Percentiles rank a stretch among this genome's conserved stretches.
Conservation (phyloP, 2,113 vertebrate genomes). For the Trogon melanurus region DNA sequence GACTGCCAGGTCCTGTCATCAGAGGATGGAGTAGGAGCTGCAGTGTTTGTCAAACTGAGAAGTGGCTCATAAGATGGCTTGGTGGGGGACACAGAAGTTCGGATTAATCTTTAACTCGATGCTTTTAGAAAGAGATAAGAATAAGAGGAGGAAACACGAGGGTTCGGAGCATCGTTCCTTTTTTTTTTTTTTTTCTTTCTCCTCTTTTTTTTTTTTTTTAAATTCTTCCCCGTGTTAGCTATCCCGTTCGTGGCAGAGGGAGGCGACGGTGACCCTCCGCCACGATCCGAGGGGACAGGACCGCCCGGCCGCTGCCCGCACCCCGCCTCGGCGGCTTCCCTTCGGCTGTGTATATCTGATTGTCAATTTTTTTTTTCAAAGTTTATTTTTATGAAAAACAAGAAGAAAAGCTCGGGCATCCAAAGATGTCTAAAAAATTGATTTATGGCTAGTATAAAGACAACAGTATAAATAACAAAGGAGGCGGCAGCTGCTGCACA, state of each 20-base stretch:
- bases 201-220: neutral
- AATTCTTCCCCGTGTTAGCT: neutral
- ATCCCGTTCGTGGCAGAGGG: neutral
- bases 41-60: constrained; percentile 73
- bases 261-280: neutral
- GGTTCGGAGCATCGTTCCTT: constrained; percentile 31
- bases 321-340: neutral
- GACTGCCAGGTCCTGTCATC: constrained; percentile 71
- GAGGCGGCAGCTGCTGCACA: constrained; percentile 47
- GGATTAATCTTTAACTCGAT: constrained; percentile 67
- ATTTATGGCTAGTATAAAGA: constrained; percentile 73
- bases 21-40: constrained; percentile 70
- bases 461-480: constrained; percentile 67
- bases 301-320: neutral
- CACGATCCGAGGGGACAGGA: neutral
- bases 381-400: constrained; percentile 65
- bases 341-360: constrained; percentile 67
- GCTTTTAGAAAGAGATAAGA: constrained; percentile 50
- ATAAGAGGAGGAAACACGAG: constrained; percentile 60
- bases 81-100: constrained; percentile 71
- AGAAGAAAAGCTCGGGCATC: constrained; percentile 59
- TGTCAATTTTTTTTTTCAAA: constrained; percentile 76
- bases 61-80: constrained; percentile 60
- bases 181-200: neutral
- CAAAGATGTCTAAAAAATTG: constrained; percentile 63